A percentile compares a stretch with the other conserved stretches of the same genome.
phyloP scores from a whole-genome alignment of 2,888 invertebrate genomes.

The Melitaea athalia region DNA sequence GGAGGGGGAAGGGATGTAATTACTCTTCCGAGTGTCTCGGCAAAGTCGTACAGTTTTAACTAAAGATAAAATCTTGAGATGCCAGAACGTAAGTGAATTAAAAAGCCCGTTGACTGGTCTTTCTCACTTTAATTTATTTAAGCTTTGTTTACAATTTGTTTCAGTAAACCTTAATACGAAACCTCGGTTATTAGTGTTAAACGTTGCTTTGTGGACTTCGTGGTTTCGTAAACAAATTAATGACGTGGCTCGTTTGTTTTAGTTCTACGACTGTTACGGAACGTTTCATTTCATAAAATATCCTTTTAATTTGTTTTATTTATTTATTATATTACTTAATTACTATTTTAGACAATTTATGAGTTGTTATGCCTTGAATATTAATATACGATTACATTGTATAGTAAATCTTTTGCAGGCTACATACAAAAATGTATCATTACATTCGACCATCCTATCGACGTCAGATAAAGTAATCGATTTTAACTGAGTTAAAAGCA shows the following conservation, averaged over 20 bases:
- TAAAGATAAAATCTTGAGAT: conserved; percentile 25
- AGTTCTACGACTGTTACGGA: background rate
- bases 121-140: conserved; percentile 18
- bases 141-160: conserved; percentile 17
- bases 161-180: conserved; percentile 11
- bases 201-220: background rate
- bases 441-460: no score
- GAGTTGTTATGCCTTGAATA: no score
- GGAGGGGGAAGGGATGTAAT: conserved; percentile 23
- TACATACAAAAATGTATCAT: no score
- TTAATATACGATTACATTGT: no score
- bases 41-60: conserved; percentile 19
- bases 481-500: no score
- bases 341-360: no score
- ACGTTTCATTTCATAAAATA: no score
- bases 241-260: background rate
- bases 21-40: conserved; percentile 20
- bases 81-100: conserved; percentile 26
- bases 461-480: no score
- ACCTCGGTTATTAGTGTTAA: conserved; percentile 5
- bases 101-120: conserved; percentile 17
- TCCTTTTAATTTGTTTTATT: no score
- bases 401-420: no score
- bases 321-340: no score
- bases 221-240: background rate